These are phyloP conservation scores for Amphimedon queenslandica DNA, from an alignment of 37 sponge, comb jelly and placozoan genomes.

Conservation along the genomic window DNA sequence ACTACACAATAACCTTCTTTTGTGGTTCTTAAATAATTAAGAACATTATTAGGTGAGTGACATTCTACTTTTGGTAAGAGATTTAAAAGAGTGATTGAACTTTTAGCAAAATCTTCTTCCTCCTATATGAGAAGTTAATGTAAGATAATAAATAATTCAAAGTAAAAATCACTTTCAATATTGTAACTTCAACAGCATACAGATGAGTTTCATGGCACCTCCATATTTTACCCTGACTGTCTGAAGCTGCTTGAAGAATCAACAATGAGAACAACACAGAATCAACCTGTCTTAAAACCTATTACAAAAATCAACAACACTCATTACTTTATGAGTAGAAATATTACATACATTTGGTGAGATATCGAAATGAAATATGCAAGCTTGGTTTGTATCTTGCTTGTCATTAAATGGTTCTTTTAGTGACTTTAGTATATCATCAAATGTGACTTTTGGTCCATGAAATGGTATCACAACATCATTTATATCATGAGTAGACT, in stretches of 20 bases:
- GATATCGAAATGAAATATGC: constrained; percentile 53
- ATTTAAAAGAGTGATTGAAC: constrained; percentile 2
- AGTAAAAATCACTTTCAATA: neutral
- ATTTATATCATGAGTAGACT: neutral
- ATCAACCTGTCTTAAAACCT: constrained; percentile 45
- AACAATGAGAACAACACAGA: constrained; percentile 44
- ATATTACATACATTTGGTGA: constrained; percentile 32
- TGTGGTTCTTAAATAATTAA: neutral
- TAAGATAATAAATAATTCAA: neutral
- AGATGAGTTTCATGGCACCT: constrained; percentile 23
- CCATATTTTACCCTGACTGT: constrained; percentile 57
- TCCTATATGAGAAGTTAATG: neutral
- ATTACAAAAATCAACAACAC: neutral
- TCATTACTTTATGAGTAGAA: neutral
- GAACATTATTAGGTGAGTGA: constrained; percentile 3
- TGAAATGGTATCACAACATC: constrained; percentile 37
- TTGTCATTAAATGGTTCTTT: neutral
- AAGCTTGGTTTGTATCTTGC: neutral
- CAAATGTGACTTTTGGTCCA: constrained; percentile 47
- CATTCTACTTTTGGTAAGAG: constrained; percentile 40
- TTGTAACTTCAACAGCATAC: constrained; percentile 37
- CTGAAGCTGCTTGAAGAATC: constrained; percentile 21
- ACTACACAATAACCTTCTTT: neutral
- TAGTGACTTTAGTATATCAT: constrained; percentile 29
- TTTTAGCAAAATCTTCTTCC: neutral